Conservation (phyloP, 2,888 invertebrate genomes). For the Xanthorhoe designata region DNA sequence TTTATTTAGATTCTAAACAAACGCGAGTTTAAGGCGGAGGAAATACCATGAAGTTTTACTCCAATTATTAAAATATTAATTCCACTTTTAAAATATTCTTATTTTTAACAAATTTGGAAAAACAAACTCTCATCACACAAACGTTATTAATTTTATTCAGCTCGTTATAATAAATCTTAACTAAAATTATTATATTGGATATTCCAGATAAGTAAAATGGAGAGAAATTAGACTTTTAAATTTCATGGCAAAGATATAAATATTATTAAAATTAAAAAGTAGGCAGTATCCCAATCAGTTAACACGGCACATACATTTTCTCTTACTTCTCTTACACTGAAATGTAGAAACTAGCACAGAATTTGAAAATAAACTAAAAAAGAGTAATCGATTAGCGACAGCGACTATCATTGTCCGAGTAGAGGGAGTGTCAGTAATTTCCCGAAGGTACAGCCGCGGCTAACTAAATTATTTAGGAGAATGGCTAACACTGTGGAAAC, state of each 20-base stretch:
- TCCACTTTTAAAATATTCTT: neutral
- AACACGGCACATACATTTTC: too few species aligned
- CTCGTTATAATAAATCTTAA: conserved; percentile 5
- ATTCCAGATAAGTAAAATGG: neutral
- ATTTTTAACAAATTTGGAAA: neutral
- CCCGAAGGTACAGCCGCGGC: conserved; percentile 57
- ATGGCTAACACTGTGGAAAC: conserved; percentile 45
- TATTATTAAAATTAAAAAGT: neutral
- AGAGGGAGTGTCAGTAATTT: conserved; percentile 58
- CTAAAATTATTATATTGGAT: conserved; percentile 1
- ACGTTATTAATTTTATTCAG: conserved; percentile 7
- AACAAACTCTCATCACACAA: neutral
- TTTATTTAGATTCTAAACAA: too few species aligned
- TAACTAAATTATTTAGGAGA: conserved; percentile 67
- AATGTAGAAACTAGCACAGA: too few species aligned
- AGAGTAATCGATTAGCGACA: conserved; percentile 11
- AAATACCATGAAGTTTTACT: too few species aligned
- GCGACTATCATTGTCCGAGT: conserved; percentile 27
- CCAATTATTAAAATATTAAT: too few species aligned
- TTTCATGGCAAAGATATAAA: too few species aligned
- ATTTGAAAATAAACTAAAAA: neutral
- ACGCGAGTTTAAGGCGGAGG: too few species aligned
- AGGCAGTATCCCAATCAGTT: too few species aligned
- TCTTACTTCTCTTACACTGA: too few species aligned
- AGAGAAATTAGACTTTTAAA: neutral